phyloP scores from a whole-genome alignment of 2,888 invertebrate species.

The Cheilosia soror region DNA sequence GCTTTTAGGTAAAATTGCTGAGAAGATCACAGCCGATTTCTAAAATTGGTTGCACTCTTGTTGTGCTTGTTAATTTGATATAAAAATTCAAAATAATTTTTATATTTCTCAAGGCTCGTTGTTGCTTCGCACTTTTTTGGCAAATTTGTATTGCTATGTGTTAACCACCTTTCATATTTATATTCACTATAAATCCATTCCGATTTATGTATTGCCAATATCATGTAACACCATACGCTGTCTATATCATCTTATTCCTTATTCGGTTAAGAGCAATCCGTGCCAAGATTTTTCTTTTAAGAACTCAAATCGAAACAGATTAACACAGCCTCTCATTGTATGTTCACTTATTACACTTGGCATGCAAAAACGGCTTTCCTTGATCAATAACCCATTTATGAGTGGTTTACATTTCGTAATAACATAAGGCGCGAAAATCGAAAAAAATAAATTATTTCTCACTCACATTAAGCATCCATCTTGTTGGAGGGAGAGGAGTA shows the following conservation, averaged over 20 bases:
- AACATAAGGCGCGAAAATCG: slow-evolving; percentile 9
- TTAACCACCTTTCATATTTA: too few species aligned
- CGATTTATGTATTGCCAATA: too few species aligned
- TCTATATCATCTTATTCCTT: background rate
- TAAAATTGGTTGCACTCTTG: too few species aligned
- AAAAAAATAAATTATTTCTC: background rate
- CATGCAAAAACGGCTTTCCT: slow-evolving; percentile 17
- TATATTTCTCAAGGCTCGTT: too few species aligned
- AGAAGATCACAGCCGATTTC: too few species aligned
- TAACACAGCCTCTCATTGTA: background rate
- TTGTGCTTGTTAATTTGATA: too few species aligned
- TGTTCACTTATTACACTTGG: slow-evolving; percentile 26
- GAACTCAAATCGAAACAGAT: slow-evolving; percentile 4
- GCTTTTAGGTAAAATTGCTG: too few species aligned
- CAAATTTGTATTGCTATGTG: too few species aligned
- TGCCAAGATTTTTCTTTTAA: background rate
- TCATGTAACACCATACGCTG: background rate
- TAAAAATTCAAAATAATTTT: too few species aligned
- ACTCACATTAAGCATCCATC: background rate
- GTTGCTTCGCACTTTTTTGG: too few species aligned
- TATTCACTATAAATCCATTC: too few species aligned
- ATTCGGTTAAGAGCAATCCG: background rate
- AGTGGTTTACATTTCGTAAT: slow-evolving; percentile 10
- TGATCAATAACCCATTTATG: slow-evolving; percentile 61
- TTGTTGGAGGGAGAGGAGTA: background rate